Base-by-base conservation (phyloP, 2,797 vertebrate species). In the Linurgus olivaceus region DNA sequence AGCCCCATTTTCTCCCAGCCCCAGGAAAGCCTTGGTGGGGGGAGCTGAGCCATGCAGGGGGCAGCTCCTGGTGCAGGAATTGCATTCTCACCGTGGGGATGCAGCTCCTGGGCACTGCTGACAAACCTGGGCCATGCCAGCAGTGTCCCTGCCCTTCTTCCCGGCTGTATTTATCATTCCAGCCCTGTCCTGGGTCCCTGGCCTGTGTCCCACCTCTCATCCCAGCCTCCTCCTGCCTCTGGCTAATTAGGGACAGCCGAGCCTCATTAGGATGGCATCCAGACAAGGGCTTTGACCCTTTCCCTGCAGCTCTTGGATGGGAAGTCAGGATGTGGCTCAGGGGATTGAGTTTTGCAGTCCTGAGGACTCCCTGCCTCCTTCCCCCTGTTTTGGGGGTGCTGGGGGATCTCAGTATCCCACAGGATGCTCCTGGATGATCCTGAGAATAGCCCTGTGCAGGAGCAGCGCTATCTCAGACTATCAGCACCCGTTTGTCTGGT, bases 211-310 rank as follows among this genome's bases (percentile, higher is more conserved):
- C 45, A 17, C 45, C 58, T 80, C 17, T 6, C 37, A 14, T 50
- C 72, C 48, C 44, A 3, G 51, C 72, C 44, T 70, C 63, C 63
- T 72, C 72, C 78, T 72, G 58, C 74, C 71, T 58, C 59, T 44
- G 50, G 77, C 75, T 95, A 87, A 91, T 95, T 78, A 91, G 81
- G 65, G 24, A 74, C 62, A 42, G 70, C 63, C 26, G 17, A 93
- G 82, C 77, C 70, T 94, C 85, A 75, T 94, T 96, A 92, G 81
- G 84, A 89, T 72, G n/a, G 1, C 4, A 59, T 79, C 75, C 59
- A 66, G 58, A 44, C 10, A 51, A 29, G 16, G 71, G 42, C 0
- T 75, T 54, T 86, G 75, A 61, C 80, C 54, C 54, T 79, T 90
- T 73, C 17, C 35, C 5, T 10, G 50, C 11, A 8, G 24, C 17